phyloP scores from a whole-genome alignment of 2,797 vertebrate genomes.

The Myripristis murdjan region DNA sequence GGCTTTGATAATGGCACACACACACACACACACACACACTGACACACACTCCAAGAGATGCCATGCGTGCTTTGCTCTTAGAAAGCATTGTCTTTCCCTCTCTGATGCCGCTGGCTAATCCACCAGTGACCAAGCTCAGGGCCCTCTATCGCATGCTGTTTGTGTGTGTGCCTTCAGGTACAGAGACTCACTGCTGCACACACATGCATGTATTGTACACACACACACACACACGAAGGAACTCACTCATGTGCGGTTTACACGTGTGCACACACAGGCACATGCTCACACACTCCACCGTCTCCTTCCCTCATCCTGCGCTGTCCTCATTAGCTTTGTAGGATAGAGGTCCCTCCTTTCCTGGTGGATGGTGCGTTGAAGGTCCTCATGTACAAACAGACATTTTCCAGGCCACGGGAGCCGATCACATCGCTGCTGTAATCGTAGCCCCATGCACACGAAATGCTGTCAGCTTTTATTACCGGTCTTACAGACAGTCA shows the following conservation, averaged over 20 bases:
- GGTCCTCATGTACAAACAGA: conserved; percentile 49
- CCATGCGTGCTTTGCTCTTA: conserved; percentile 45
- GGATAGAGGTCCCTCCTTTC: conserved; percentile 42
- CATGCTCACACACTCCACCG: background rate
- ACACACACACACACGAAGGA: conserved; percentile 15
- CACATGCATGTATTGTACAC: conserved; percentile 2
- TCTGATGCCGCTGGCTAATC: conserved; percentile 64
- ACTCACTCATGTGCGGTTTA: conserved; percentile 24
- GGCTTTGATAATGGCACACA: conserved; percentile 43
- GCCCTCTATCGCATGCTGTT: conserved; percentile 42
- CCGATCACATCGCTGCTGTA: conserved; percentile 36
- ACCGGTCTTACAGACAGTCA: conserved; percentile 27
- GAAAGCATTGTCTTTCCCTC: conserved; percentile 64
- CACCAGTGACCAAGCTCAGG: conserved; percentile 60
- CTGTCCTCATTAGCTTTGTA: conserved; percentile 31
- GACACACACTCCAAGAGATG: conserved; percentile 43
- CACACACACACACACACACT: conserved; percentile 17
- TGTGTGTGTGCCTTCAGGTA: too few relatives aligned
- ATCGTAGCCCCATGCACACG: conserved; percentile 21
- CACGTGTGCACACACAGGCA: conserved; percentile 14
- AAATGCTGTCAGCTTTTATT: conserved; percentile 43
- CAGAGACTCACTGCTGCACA: too few relatives aligned
- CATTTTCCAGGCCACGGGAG: conserved; percentile 21
- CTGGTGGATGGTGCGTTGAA: conserved; percentile 22
- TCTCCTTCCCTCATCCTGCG: background rate